These are phyloP conservation scores for Bungarus multicinctus DNA, from an alignment of 2,113 vertebrate genomes.

Conservation along the genomic window DNA sequence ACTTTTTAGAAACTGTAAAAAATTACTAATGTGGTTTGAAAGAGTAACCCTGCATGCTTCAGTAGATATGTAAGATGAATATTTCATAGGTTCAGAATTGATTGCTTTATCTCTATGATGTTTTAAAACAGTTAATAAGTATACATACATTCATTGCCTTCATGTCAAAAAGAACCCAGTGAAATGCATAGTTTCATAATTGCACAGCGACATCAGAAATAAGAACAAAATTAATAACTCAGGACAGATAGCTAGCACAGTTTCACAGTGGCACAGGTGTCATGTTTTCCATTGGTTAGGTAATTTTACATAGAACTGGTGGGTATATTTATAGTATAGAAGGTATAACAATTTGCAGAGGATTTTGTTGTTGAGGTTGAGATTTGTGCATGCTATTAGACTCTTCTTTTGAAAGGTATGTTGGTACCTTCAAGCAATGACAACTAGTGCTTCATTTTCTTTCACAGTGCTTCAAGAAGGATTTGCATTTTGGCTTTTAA, in stretches of 20 bases:
- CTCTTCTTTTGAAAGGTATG: not conserved
- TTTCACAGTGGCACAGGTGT: not conserved
- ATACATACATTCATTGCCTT: not conserved
- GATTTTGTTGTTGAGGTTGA: not conserved
- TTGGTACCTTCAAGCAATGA: not conserved
- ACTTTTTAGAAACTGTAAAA: slow-evolving; percentile 31
- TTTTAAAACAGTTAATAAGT: not conserved
- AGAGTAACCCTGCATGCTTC: slow-evolving; percentile 11
- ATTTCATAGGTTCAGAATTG: slow-evolving; percentile 12
- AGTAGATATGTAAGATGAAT: not conserved
- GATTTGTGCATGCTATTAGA: not conserved
- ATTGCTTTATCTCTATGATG: not conserved
- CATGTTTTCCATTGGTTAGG: not conserved
- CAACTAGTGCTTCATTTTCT: not conserved
- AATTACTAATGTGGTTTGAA: slow-evolving; percentile 28
- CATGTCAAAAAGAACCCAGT: not conserved
- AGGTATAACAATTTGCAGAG: not conserved
- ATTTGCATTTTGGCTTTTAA: not conserved
- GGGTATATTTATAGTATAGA: not conserved
- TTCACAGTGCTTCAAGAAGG: not conserved
- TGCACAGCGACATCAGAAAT: not conserved
- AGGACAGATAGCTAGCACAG: not conserved
- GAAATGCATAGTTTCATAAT: not conserved
- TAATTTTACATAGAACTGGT: too few species aligned
- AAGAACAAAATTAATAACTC: not conserved